Percentiles rank a stretch among this genome's conserved stretches.
Evolutionary conservation across 23 tunicate genomes (phyloP).

Genomic region (Oikopleura dioica): DNA sequence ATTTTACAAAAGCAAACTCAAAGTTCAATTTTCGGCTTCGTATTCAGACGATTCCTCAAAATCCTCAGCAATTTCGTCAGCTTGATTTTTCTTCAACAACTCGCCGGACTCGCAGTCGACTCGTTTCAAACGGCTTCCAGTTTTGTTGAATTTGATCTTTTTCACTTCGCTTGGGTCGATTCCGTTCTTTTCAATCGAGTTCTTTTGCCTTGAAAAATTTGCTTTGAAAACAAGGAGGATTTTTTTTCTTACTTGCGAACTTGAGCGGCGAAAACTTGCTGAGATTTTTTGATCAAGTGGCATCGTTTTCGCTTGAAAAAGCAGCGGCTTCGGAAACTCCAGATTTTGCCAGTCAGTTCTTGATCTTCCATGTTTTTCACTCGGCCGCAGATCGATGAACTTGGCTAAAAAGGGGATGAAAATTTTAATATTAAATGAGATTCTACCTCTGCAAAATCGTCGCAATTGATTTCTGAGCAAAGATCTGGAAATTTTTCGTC

Average conservation of each 20-base stretch:
- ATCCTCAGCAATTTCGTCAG: too few species aligned
- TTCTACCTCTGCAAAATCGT: neutral
- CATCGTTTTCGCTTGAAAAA: constrained; percentile 13
- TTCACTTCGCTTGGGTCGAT: too few species aligned
- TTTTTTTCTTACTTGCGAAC: neutral
- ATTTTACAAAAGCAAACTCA: too few species aligned
- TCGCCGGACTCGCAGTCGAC: neutral
- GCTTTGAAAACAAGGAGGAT: too few species aligned
- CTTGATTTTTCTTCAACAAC: too few species aligned
- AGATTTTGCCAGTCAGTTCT: neutral
- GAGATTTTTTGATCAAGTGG: neutral
- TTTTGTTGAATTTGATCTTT: neutral
- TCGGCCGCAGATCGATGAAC: neutral
- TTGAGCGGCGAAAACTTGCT: neutral
- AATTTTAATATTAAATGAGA: too few species aligned
- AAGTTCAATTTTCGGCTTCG: too few species aligned
- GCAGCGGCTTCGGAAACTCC: neutral
- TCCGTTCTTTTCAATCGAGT: too few species aligned
- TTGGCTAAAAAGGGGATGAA: too few species aligned
- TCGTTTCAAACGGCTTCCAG: neutral
- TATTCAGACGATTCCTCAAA: too few species aligned
- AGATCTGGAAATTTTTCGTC: neutral
- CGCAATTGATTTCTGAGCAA: neutral
- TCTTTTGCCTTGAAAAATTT: too few species aligned
- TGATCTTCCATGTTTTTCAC: neutral